Evolutionary conservation across 2,888 invertebrate species (phyloP).

Genomic region (Diarsia dahlii): DNA sequence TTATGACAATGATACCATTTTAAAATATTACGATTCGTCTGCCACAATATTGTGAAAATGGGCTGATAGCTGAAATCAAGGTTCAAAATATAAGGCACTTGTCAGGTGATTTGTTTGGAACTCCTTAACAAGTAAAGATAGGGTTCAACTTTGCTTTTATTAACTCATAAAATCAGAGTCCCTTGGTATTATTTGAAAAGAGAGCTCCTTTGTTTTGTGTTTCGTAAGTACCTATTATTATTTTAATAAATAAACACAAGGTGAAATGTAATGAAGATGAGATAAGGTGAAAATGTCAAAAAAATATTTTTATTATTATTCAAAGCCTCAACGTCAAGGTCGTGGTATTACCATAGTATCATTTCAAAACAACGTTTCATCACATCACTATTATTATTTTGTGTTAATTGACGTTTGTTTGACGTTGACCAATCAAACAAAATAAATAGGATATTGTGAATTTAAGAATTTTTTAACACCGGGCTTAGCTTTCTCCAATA

Average conservation of each 20-base stretch:
- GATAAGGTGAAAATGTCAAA: slow-evolving; percentile 14
- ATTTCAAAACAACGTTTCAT: not conserved
- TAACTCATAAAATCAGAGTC: not conserved
- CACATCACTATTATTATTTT: slow-evolving; percentile 18
- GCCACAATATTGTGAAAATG: not conserved
- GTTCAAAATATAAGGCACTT: not conserved
- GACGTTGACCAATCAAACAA: slow-evolving; percentile 30
- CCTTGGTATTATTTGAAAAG: not conserved
- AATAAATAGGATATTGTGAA: slow-evolving; percentile 31
- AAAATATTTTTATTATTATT: slow-evolving; percentile 1
- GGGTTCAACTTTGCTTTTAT: not conserved
- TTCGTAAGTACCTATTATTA: not conserved
- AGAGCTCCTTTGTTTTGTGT: not conserved
- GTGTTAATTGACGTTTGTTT: slow-evolving; percentile 30
- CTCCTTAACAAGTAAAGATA: not conserved
- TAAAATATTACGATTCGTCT: not conserved
- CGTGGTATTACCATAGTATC: not conserved
- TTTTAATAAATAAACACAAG: slow-evolving; percentile 26
- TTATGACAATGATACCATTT: not conserved
- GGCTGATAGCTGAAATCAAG: too few relatives aligned
- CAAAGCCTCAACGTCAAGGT: slow-evolving; percentile 3
- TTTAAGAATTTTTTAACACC: slow-evolving; percentile 26
- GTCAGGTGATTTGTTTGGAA: not conserved
- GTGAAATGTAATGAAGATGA: slow-evolving; percentile 1
- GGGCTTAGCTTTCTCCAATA: slow-evolving; percentile 42